A percentile compares a stretch with the other conserved stretches of the same genome.
Evolutionary conservation across 2,888 invertebrate species (phyloP).

Genomic region (Dendrolimus houi): DNA sequence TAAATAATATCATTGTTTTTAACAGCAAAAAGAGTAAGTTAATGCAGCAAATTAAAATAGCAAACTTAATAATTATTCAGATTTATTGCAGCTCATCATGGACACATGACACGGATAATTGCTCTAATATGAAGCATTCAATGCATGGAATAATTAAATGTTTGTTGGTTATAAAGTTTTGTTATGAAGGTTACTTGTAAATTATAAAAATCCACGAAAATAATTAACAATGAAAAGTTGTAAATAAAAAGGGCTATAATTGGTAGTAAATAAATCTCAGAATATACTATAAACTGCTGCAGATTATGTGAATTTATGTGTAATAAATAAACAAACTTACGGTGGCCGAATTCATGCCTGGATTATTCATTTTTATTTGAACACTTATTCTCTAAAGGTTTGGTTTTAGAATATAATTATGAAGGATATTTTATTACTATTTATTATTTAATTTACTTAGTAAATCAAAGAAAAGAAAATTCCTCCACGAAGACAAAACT

Average conservation of each 20-base stretch:
- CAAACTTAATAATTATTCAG: too few relatives aligned
- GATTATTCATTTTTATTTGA: conserved; percentile 30
- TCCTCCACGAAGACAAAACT: conserved; percentile 21
- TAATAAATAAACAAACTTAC: conserved; percentile 33
- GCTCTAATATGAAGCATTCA: too few relatives aligned
- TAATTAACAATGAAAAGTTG: background rate
- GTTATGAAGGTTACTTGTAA: background rate
- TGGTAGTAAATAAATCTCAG: conserved; percentile 1
- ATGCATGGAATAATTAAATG: too few relatives aligned
- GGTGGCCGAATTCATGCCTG: conserved; percentile 66
- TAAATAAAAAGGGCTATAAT: conserved; percentile 1
- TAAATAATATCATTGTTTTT: too few relatives aligned
- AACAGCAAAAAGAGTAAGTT: too few relatives aligned
- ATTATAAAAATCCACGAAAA: background rate
- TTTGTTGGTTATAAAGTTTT: too few relatives aligned
- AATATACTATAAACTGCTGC: too few relatives aligned
- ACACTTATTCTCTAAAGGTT: background rate
- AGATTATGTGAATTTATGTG: too few relatives aligned
- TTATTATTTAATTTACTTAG: background rate
- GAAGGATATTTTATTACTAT: background rate
- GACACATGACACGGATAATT: too few relatives aligned
- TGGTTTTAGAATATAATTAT: background rate
- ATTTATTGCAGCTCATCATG: too few relatives aligned
- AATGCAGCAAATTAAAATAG: too few relatives aligned
- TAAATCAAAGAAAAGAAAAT: conserved; percentile 1